Conservation (phyloP, 2,113 vertebrate genomes). For the Onychorhynchus coronatus region DNA sequence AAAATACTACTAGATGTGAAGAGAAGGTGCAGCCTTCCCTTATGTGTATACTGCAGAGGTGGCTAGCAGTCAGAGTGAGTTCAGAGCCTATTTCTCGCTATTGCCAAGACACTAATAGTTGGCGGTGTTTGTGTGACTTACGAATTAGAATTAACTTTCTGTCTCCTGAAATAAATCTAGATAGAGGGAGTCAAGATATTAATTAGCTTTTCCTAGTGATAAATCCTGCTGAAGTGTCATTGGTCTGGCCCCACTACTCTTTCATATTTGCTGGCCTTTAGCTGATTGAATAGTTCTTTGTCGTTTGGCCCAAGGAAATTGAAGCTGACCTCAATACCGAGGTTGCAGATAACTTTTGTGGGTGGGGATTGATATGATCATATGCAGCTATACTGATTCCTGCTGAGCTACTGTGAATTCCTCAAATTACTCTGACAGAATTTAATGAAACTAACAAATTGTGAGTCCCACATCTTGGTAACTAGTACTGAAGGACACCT, state of each 20-base stretch:
- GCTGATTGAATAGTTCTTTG: background rate
- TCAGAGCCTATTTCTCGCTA: background rate
- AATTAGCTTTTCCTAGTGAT: background rate
- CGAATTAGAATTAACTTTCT: background rate
- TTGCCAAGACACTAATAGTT: background rate
- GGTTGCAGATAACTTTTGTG: background rate
- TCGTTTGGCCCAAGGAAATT: background rate
- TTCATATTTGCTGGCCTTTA: background rate
- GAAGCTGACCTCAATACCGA: background rate
- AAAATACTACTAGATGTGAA: background rate
- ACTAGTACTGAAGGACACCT: background rate
- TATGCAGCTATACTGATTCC: background rate
- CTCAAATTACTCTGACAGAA: background rate
- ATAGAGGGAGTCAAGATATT: background rate
- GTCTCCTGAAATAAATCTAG: background rate
- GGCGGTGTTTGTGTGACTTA: background rate
- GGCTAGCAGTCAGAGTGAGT: background rate
- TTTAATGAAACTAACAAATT: background rate
- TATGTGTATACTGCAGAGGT: background rate
- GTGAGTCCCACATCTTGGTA: background rate
- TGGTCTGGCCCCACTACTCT: background rate
- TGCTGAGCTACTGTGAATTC: background rate
- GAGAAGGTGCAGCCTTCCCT: background rate
- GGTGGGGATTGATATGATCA: background rate
- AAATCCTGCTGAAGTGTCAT: background rate